Percentiles rank a stretch among this genome's conserved stretches.
Conservation (phyloP, 2,888 invertebrate genomes). For the Pseudeuparius sepicola region DNA sequence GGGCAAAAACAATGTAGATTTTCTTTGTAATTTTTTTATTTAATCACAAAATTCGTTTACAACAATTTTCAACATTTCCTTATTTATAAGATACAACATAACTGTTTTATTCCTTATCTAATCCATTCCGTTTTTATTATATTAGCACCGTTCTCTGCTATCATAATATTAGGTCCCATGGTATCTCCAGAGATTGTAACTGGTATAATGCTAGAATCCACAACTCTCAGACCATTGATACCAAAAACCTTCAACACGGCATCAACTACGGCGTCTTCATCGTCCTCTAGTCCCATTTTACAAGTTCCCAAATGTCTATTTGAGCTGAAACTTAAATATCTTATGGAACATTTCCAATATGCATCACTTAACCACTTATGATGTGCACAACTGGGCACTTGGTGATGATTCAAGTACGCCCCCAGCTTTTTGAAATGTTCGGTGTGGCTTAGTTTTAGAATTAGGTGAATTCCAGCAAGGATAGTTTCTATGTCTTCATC, state of each 20-base stretch:
- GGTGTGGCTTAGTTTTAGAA: slow-evolving; percentile 48
- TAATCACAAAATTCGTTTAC: no score
- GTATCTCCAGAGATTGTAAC: slow-evolving; percentile 55
- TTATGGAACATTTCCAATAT: slow-evolving; percentile 58
- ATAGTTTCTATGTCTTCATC: slow-evolving; percentile 51
- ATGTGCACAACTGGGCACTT: slow-evolving; percentile 42
- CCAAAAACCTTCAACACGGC: slow-evolving; percentile 53
- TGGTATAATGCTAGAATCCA: slow-evolving; percentile 60
- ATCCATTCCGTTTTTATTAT: slow-evolving; percentile 46
- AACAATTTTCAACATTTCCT: no score
- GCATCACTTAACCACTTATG: slow-evolving; percentile 40
- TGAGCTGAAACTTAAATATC: slow-evolving; percentile 25
- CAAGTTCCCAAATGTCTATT: no score
- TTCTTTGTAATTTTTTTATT: no score
- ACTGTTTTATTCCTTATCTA: no score
- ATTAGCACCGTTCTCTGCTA: slow-evolving; percentile 62
- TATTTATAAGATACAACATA: no score
- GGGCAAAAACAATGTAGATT: no score
- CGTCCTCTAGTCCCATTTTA: slow-evolving; percentile 58
- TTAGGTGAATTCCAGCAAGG: slow-evolving; percentile 46
- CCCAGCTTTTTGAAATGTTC: slow-evolving; percentile 50
- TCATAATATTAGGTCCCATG: slow-evolving; percentile 58
- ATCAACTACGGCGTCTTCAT: slow-evolving; percentile 55
- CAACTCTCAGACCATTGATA: slow-evolving; percentile 49
- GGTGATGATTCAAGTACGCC: slow-evolving; percentile 34